These are phyloP conservation scores for Drosophila conformis DNA, from an alignment of 2,888 invertebrate genomes.

Conservation along the genomic window DNA sequence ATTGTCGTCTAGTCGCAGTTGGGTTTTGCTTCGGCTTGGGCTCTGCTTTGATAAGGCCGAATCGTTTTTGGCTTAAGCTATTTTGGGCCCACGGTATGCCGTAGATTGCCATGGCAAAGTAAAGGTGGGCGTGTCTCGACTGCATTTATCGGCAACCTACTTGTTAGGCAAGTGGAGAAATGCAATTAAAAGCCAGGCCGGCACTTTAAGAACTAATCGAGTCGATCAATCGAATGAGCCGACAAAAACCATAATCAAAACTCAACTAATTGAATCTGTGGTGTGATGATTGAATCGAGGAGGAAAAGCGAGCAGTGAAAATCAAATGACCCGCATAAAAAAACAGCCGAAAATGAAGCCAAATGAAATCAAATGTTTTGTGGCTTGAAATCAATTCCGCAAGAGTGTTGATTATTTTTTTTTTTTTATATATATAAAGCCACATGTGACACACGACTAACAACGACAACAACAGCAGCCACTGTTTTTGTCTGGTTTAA, in stretches of 20 bases:
- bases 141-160: conserved; percentile 19
- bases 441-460: conserved; percentile 51
- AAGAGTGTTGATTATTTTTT: conserved; percentile 47
- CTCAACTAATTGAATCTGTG: conserved; percentile 69
- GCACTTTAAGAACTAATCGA: conserved; percentile 36
- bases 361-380: conserved; percentile 77
- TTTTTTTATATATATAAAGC: background rate
- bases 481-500: conserved; percentile 32
- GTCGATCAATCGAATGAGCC: conserved; percentile 28
- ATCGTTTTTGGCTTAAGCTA: conserved; percentile 16
- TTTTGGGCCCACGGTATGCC: background rate
- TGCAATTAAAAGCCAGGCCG: conserved; percentile 35
- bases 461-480: conserved; percentile 29
- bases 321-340: conserved; percentile 47
- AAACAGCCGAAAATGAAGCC: conserved; percentile 17
- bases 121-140: conserved; percentile 33
- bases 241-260: conserved; percentile 48
- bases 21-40: conserved; percentile 9
- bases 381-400: conserved; percentile 63
- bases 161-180: conserved; percentile 16
- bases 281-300: background rate
- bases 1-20: background rate
- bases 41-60: conserved; percentile 46
- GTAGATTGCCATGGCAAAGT: conserved; percentile 50
- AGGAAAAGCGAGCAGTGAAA: background rate